Base-by-base conservation (phyloP, 2,797 vertebrate species). In the Siniperca undulata region DNA sequence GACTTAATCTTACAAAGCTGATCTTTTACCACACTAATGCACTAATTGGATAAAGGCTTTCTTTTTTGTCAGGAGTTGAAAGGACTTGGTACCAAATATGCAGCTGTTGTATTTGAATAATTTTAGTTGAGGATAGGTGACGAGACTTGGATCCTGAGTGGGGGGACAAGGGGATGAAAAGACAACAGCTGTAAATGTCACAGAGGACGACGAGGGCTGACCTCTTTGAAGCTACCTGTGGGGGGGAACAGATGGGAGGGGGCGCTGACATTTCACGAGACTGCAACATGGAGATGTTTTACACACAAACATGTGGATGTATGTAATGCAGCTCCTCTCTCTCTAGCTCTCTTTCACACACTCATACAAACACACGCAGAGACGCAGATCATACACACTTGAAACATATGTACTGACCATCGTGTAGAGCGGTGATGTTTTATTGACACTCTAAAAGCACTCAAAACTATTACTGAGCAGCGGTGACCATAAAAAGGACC, bases 151-250 rank as follows among this genome's bases (percentile, higher is more conserved):
- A 71, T 78, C 67, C 72, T 19, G 58, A 70, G 70, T 52, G 44
- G 20, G 74, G 30, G 55, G 76, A 74, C 64, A 72, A 71, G 75
- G 75, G 73, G 77, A 83, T 55, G 84, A 83, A 86, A 87, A 88
- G 78, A 88, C 87, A 83, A 88, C 84, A 82, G 88, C 87, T 92
- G 77, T 92, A 93, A 94, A 95, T 94, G 92, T 88, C 93, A 93
- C 34, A 4, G 73, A 87, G 75, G 87, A 88, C 34, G 75, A 84
- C 22, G 24, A 68, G 73, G 78, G 34, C 81, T 92, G 91, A 93
- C 90, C 91, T 91, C 92, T 88, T 80, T 91, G 90, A 89, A 84
- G 83, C 80, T 88, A 92, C 83, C 87, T 93, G 88, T 91, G 81
- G 88, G 91, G 91, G 79, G 86, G 27, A 85, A 81, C 50, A 82